phyloP scores from a whole-genome alignment of 2,113 vertebrate species.

The Gymnocephalus cernua region DNA sequence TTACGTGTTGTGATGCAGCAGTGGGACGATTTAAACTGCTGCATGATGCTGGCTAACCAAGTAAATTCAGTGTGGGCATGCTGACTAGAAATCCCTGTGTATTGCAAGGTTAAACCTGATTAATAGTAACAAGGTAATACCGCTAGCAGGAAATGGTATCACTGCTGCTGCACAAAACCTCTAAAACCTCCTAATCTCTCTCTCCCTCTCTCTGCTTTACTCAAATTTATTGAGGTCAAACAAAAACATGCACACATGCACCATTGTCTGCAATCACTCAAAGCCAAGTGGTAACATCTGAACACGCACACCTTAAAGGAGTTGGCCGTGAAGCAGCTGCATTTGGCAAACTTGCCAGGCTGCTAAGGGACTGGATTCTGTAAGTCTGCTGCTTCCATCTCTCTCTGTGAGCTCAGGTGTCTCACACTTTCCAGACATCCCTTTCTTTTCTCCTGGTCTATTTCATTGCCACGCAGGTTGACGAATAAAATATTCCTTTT shows the following conservation, averaged over 20 bases:
- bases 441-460: neutral
- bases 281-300: slow-evolving; percentile 2
- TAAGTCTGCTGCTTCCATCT: slow-evolving; percentile 34
- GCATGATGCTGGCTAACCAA: slow-evolving; percentile 56
- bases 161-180: neutral
- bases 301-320: slow-evolving; percentile 24
- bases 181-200: slow-evolving; percentile 11
- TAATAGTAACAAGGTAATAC: slow-evolving; percentile 49
- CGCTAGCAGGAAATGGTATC: neutral
- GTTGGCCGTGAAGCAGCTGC: slow-evolving; percentile 38
- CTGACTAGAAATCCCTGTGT: slow-evolving; percentile 49
- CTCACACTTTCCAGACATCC: slow-evolving; percentile 21
- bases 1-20: slow-evolving; percentile 64
- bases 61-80: slow-evolving; percentile 52
- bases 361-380: slow-evolving; percentile 43
- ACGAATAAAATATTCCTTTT: slow-evolving; percentile 15
- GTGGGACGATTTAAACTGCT: slow-evolving; percentile 46
- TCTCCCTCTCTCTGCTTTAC: slow-evolving; percentile 9
- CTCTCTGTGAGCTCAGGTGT: slow-evolving; percentile 19
- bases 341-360: slow-evolving; percentile 25
- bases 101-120: slow-evolving; percentile 51
- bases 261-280: slow-evolving; percentile 15
- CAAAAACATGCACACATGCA: slow-evolving; percentile 14
- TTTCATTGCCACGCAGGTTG: slow-evolving; percentile 36
- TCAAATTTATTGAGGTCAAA: slow-evolving; percentile 22